These are phyloP conservation scores for Cephus pulcher DNA, from an alignment of 2,888 invertebrate species.

Conservation along the genomic window DNA sequence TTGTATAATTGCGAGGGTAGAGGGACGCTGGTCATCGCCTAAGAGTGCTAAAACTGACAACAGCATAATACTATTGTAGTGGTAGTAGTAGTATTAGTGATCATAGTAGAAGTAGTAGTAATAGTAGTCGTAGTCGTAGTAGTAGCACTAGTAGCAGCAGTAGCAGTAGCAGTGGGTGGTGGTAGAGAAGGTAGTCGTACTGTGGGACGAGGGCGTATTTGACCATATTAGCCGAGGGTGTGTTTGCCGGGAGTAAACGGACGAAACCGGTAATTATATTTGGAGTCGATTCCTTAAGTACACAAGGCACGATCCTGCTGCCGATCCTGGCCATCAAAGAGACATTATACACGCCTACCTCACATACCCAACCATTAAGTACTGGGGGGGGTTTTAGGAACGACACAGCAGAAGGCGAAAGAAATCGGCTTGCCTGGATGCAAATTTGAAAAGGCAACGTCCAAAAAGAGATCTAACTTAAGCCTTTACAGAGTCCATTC, in stretches of 20 bases:
- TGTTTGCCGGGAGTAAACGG: constrained; percentile 57
- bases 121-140: too few relatives aligned
- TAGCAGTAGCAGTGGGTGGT: not conserved
- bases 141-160: too few relatives aligned
- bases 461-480: not conserved
- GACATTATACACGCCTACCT: not conserved
- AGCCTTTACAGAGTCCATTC: not conserved
- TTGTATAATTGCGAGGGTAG: not conserved
- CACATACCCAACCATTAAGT: not conserved
- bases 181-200: constrained; percentile 1
- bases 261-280: constrained; percentile 61
- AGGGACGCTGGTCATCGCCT: not conserved
- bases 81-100: not conserved
- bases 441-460: not conserved
- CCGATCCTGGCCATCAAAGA: constrained; percentile 10
- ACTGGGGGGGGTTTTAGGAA: not conserved
- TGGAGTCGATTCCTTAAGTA: constrained; percentile 58
- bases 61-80: not conserved
- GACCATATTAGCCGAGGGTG: constrained; percentile 45
- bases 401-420: not conserved
- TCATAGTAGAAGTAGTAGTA: not conserved
- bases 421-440: not conserved
- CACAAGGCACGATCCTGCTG: constrained; percentile 42
- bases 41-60: not conserved
- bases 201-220: constrained; percentile 31